Base-by-base conservation (phyloP, 2,888 invertebrate species). In the Lottia gigantea region DNA sequence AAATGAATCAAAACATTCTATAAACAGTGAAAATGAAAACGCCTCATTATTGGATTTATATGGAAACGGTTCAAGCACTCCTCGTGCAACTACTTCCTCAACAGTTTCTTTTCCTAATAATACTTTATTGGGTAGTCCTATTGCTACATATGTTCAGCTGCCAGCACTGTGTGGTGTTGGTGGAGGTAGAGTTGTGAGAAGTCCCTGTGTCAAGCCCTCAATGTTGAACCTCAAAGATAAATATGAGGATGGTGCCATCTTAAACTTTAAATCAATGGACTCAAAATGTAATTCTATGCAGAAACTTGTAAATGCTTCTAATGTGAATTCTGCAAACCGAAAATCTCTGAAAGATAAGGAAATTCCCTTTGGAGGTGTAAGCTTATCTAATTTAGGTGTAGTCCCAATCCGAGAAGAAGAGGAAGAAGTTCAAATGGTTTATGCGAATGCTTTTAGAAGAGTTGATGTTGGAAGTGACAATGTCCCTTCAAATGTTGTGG, bases 371-470 rank as follows among this genome's bases (percentile, higher is more conserved):
- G 55, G 55, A 23, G 23, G 55, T 23, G 19, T 55, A 12, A 12
- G n/a, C n/a, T n/a, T n/a, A n/a, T n/a, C 23, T 2, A 40, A 40
- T 40, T 4, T 40, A 40, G 40, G 40, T 40, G 40, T 8, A 6
- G 7, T 11, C 40, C 40, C 40, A 8, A 40, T 40, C 11, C 8
- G 7, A 40, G 40, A 55, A 19, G 55, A 55, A 55, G 55, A 55
- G 55, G 55, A 55, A 55, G 55, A 55, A 23, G 55, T 55, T 23
- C 55, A 55, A 55, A 55, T 55, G 55, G 55, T 55, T 55, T 55
- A 55, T 55, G 55, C 55, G 0, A 55, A 55, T 8, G 55, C 55
- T 55, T 55, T 55, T 23, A 55, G 55, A 55, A 11, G 55, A 14
- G 23, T 55, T 55, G 55, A 55, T 23, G 23, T 55, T 0, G 55